phyloP scores from a whole-genome alignment of 2,113 vertebrate genomes.

The Hemiscyllium ocellatum region DNA sequence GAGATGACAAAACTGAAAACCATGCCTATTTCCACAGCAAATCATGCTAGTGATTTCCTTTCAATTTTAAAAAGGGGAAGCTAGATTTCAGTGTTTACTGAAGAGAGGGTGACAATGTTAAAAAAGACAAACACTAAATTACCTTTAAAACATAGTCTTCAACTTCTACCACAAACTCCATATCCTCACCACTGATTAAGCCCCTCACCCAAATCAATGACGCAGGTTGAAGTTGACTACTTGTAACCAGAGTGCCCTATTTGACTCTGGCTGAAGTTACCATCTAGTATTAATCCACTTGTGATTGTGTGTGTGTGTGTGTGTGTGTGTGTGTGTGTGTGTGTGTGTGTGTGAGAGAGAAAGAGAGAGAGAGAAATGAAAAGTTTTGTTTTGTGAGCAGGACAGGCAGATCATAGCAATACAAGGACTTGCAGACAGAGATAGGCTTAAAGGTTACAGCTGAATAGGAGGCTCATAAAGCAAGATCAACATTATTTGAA shows the following conservation, averaged over 20 bases:
- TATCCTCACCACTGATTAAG: background rate
- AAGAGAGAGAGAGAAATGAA: too few species aligned
- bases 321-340: too few species aligned
- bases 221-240: background rate
- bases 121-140: background rate
- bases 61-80: background rate
- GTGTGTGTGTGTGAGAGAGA: too few species aligned
- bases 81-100: background rate
- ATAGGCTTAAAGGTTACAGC: too few species aligned
- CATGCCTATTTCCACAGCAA: conserved; percentile 40
- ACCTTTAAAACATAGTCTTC: background rate
- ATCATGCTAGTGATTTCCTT: background rate
- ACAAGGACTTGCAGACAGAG: too few species aligned
- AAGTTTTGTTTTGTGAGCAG: too few species aligned
- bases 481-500: too few species aligned
- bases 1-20: conserved; percentile 43
- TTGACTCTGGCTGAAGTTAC: background rate
- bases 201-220: background rate
- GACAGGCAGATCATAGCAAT: too few species aligned
- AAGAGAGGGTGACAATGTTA: background rate
- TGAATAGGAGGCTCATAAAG: too few species aligned
- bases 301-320: too few species aligned
- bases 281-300: background rate
- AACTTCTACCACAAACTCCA: background rate
- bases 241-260: background rate